These are phyloP conservation scores for Ardeotis arabs DNA, from an alignment of 2,113 vertebrate species.

Conservation along the genomic window DNA sequence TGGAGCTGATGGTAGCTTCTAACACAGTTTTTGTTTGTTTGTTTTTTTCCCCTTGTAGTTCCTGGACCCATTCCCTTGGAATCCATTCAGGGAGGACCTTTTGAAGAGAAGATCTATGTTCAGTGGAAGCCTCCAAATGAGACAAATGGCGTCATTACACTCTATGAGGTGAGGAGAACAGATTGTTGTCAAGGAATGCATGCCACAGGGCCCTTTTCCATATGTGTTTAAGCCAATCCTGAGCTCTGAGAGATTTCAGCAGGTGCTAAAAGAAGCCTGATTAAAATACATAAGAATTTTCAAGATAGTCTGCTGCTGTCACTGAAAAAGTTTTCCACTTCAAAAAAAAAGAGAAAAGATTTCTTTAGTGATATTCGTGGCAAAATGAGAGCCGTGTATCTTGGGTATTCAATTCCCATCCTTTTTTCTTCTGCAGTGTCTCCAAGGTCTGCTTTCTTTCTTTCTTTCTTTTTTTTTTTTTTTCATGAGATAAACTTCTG, in stretches of 20 bases:
- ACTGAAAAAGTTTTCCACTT: background rate
- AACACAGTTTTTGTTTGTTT: background rate
- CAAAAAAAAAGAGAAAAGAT: background rate
- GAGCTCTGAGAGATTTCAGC: constrained; percentile 22
- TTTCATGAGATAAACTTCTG: background rate
- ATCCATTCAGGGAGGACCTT: constrained; percentile 94
- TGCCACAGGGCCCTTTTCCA: background rate
- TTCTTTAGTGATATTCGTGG: background rate
- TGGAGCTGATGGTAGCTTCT: background rate
- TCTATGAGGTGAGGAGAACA: constrained; percentile 89
- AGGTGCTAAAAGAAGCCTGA: constrained; percentile 21
- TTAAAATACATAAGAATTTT: constrained; percentile 28
- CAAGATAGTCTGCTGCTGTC: background rate
- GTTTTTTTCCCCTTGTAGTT: constrained; percentile 69
- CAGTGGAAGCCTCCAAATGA: constrained; percentile 98
- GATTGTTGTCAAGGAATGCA: background rate
- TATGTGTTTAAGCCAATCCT: background rate
- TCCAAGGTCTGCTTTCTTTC: background rate
- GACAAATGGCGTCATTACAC: constrained; percentile 95
- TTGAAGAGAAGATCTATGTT: constrained; percentile 98
- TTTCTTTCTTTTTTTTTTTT: background rate
- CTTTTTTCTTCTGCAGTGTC: background rate
- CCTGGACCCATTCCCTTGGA: constrained; percentile 91
- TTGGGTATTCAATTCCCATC: background rate
- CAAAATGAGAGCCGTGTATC: background rate